Percentiles rank a stretch among this genome's conserved stretches.
These are phyloP conservation scores for Setophaga kirtlandii DNA, from an alignment of 2,113 vertebrate genomes.

Conservation along the genomic window DNA sequence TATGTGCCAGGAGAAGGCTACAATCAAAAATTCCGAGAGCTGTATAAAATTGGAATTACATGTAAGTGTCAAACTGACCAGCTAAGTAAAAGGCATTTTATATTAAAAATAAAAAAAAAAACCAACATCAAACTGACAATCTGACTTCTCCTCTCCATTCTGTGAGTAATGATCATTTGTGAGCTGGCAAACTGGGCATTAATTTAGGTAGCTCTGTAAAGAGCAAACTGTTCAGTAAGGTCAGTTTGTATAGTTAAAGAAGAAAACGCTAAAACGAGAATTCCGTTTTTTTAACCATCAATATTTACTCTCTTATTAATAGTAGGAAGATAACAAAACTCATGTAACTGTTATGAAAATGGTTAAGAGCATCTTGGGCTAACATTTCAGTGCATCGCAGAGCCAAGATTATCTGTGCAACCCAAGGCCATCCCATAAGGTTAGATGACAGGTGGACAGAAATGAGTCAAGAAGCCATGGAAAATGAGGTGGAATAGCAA, in stretches of 20 bases:
- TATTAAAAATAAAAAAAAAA: not conserved
- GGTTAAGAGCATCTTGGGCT: not conserved
- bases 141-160: not conserved
- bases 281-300: not conserved
- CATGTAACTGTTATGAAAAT: rapidly evolving
- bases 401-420: not conserved
- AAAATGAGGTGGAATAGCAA: not conserved
- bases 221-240: not conserved
- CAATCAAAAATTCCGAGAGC: conserved; percentile 90
- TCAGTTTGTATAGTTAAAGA: not conserved
- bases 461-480: not conserved
- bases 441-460: not conserved
- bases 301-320: not conserved
- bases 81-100: not conserved
- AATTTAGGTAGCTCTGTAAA: not conserved
- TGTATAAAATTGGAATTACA: conserved; percentile 95
- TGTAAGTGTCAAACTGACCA: conserved; percentile 77
- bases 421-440: not conserved
- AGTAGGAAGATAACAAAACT: not conserved
- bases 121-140: not conserved
- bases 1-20: conserved; percentile 93
- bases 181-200: not conserved
- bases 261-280: not conserved
- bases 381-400: not conserved
- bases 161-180: not conserved